These are phyloP conservation scores for Aurelia aurita complex sp. Pacific DNA, from an alignment of 30 jellyfish, hydroid and myxozoan species.

Conservation along the genomic window DNA sequence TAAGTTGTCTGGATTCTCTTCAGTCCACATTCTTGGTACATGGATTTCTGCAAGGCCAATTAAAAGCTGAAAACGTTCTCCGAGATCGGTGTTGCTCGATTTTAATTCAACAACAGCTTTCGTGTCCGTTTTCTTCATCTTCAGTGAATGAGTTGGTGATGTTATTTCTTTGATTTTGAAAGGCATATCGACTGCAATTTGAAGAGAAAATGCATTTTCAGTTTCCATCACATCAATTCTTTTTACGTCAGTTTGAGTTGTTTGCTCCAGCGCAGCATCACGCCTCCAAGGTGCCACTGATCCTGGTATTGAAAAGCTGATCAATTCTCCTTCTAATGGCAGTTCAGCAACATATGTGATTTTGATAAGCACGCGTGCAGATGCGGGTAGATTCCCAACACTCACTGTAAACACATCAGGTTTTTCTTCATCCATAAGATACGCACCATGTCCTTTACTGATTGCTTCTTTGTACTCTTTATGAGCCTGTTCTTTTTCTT, in stretches of 20 bases:
- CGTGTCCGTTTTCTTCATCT: constrained; percentile 86
- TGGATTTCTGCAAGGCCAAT: constrained; percentile 88
- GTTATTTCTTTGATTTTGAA: constrained; percentile 53
- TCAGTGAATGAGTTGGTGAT: constrained; percentile 81
- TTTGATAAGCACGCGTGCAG: constrained; percentile 81
- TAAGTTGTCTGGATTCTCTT: constrained; percentile 61
- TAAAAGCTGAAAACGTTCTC: constrained; percentile 76
- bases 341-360: constrained; percentile 92
- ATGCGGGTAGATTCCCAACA: constrained; percentile 95
- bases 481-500: too few species aligned
- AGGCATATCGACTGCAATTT: constrained; percentile 89
- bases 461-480: too few species aligned
- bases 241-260: constrained; percentile 48
- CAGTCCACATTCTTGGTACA: constrained; percentile 90
- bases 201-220: constrained; percentile 66
- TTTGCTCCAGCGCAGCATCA: constrained; percentile 64
- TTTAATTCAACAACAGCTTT: constrained; percentile 72
- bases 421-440: constrained; percentile 93
- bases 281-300: constrained; percentile 95
- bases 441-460: constrained; percentile 52
- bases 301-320: constrained; percentile 83
- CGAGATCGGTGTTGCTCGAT: constrained; percentile 41
- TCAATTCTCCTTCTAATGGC: constrained; percentile 79
- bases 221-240: constrained; percentile 20
- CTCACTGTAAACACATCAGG: constrained; percentile 91